Base-by-base conservation (phyloP, 2,888 invertebrate species). In the Colletes collaris region DNA sequence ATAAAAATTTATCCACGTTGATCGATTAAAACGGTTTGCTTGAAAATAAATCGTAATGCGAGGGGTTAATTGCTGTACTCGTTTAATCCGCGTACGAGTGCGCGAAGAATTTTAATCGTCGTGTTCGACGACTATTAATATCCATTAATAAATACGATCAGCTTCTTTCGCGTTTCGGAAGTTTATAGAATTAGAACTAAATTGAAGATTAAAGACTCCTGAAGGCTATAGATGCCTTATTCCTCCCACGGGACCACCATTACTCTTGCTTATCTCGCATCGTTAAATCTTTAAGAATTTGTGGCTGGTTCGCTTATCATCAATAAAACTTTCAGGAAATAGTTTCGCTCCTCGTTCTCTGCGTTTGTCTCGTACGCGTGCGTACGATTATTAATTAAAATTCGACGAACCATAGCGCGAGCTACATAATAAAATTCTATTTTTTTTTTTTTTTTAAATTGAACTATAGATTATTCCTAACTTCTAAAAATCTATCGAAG, bases 241-340 rank as follows among this genome's bases (percentile, higher is more conserved):
- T 27, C 37, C 66, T 50, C 71, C 40, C 66, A n/a, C 5, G 58
- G 50, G 40, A 35, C n/a, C 5, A 13, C n/a, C 37, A n/a, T 73
- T 27, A 27, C 4, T 73, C 72, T 68, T 52, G 44, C 19, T 73
- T 68, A 73, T 73, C 73, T 46, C 11, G 10, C 53, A 2, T 16
- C n/a, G 46, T 69, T 69, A 37, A 68, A 74, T 53, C 19, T 69
- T 69, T 60, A 74, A 69, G 4, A 19, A 10, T 10, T 16, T 3
- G n/a, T 19, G 10, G 13, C 52, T n/a, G n/a, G 16, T 37, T 35
- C 6, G 3, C 40, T 0, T 50, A 44, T 68, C 44, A 44, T 10
- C 13, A 10, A 73, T 66, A 19, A 66, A 58, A 66, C 19, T 50
- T 37, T 4, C 69, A 27, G 19, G 46, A 46, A 46, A 60, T 44